These are phyloP conservation scores for Triplophysa bombifrons DNA, from an alignment of 2,797 vertebrate genomes.

Conservation along the genomic window DNA sequence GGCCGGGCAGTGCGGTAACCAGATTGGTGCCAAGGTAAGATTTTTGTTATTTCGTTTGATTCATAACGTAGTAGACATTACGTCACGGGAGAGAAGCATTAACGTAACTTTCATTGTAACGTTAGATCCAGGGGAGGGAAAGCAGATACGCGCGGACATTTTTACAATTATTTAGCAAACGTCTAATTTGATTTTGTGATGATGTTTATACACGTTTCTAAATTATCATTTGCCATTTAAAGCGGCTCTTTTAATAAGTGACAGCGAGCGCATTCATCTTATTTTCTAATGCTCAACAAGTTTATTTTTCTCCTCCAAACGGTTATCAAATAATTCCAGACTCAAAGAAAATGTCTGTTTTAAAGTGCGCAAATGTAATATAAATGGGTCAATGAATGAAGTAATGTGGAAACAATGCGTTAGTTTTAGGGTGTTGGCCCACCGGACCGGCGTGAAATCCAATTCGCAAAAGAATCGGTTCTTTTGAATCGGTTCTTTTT, in stretches of 20 bases:
- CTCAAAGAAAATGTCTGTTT: not conserved
- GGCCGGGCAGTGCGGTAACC: constrained; percentile 80
- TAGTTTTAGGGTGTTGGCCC: constrained; percentile 61
- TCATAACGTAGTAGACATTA: not conserved
- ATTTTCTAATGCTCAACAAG: constrained; percentile 7
- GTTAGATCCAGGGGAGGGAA: too few species aligned
- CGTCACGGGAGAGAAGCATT: too few species aligned
- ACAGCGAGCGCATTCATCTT: not conserved
- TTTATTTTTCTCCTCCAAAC: not conserved
- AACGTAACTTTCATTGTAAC: too few species aligned
- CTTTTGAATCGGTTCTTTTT: not conserved
- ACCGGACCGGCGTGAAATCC: constrained; percentile 26
- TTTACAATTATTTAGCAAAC: too few species aligned
- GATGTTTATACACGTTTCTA: too few species aligned
- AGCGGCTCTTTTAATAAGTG: too few species aligned
- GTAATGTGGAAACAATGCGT: constrained; percentile 33
- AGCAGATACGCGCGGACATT: not conserved
- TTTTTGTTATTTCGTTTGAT: not conserved
- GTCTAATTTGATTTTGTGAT: not conserved
- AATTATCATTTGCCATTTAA: too few species aligned
- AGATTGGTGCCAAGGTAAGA: constrained; percentile 66
- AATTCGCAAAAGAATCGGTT: constrained; percentile 4
- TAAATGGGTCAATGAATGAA: constrained; percentile 1
- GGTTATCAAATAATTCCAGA: not conserved
- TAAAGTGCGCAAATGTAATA: not conserved